Evolutionary conservation across 2,888 invertebrate species (phyloP), one percentile per base, ranked within the genome.

Genomic region (Gymnoscelis rufifasciata): DNA sequence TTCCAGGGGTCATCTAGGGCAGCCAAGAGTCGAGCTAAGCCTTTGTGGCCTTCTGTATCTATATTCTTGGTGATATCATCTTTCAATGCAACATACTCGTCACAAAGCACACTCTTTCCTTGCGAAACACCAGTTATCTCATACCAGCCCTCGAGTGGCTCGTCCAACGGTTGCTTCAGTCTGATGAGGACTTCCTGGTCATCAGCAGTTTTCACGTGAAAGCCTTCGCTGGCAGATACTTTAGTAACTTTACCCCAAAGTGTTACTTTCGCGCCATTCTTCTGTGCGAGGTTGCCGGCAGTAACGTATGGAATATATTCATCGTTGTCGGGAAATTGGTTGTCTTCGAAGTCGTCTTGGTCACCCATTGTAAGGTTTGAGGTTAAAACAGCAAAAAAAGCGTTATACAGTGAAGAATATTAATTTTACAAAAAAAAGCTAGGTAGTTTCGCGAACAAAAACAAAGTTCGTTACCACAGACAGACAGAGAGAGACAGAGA

Each of bases 1-100:
- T 88, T 84, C 88, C 88, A 89, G 0, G 88, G 88, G 41, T 88
- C 86, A 51, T 89, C 88, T 0, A 89, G 60, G 1, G 86, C 87
- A 23, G 69, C 67, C 33, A 89, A 57, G 15, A 89, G 60, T 51
- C 72, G 75, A 1, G 87, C 79, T 39, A 89, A 63, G 4, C 72
- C 74, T 62, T 82, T 86, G 49, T 89, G 84, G 5, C 87, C 86
- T 41, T 84, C 87, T 0, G 68, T 60, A 63, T 88, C 88, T 31
- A 89, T 74, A 48, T 83, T 82, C 43, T 79, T 80, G 0, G 78
- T 62, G 66, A 86, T 69, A 28, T 83, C 80, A 33, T 67, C 70
- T 11, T 78, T 75, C 54, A 89, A 81, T 0, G 78, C 68, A 0
- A 86, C 70, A 52, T 84, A 87, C 41, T 88, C 88, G 39, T 88